These are phyloP conservation scores for Philotrypesis tridentata DNA, from an alignment of 1,140 invertebrate species.

Conservation along the genomic window DNA sequence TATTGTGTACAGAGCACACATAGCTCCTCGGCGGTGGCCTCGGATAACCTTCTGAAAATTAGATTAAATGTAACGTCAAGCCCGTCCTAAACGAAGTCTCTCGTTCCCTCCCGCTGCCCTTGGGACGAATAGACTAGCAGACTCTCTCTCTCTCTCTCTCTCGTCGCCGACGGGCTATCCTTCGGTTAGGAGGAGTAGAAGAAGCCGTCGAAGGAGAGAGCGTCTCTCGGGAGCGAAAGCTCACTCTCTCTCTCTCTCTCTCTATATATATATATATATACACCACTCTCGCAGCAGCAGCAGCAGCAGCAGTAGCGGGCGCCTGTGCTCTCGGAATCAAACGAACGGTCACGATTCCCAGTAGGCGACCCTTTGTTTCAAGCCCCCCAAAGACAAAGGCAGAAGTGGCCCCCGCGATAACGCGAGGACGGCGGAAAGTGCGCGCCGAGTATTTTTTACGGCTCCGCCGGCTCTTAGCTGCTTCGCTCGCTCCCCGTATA, in stretches of 20 bases:
- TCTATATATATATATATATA: no score
- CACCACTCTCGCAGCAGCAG: no score
- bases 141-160: neutral
- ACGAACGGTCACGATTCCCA: constrained; percentile 26
- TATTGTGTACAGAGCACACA: no score
- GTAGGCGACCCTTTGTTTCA: neutral
- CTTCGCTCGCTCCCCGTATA: neutral
- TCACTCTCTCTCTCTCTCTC: neutral
- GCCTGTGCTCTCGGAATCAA: constrained; percentile 2
- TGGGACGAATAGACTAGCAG: neutral
- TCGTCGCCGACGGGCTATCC: neutral
- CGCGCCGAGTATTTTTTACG: neutral
- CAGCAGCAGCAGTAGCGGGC: no score
- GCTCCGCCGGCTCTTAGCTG: neutral
- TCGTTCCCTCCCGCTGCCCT: neutral
- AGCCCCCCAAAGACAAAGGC: neutral
- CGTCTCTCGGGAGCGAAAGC: neutral
- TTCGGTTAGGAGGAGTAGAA: neutral
- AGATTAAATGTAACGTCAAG: constrained; percentile 28
- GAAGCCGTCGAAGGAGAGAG: neutral
- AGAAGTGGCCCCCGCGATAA: neutral
- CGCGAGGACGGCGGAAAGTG: neutral
- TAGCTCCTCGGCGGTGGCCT: neutral
- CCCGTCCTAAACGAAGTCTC: neutral
- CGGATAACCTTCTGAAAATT: constrained; percentile 21